Percentiles rank a stretch among this genome's conserved stretches.
Evolutionary conservation across 2,797 vertebrate species (phyloP).

Genomic region (Coreius guichenoti): DNA sequence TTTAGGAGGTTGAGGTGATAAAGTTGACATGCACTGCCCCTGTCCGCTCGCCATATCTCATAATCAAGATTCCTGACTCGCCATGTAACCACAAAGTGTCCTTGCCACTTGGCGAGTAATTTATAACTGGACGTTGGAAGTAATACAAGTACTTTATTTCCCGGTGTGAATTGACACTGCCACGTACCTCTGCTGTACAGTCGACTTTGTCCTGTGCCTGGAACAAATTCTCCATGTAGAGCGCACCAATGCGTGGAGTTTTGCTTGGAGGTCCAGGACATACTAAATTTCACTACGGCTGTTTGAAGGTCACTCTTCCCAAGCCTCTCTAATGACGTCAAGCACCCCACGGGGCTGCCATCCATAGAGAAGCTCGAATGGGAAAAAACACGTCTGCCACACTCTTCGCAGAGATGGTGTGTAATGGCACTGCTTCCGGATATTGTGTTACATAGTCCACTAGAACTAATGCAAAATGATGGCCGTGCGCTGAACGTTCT

Average conservation of each 20-base stretch:
- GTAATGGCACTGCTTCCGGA: neutral
- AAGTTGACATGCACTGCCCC: neutral
- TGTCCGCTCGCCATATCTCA: neutral
- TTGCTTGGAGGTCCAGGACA: neutral
- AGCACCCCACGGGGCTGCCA: neutral
- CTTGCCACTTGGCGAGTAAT: too few species aligned
- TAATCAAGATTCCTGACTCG: too few species aligned
- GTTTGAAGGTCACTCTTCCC: neutral
- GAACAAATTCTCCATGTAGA: neutral
- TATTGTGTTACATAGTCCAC: neutral
- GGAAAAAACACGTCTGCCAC: neutral
- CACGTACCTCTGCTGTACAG: neutral
- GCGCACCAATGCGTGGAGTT: neutral
- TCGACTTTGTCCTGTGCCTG: neutral
- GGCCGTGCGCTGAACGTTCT: too few species aligned
- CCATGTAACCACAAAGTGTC: too few species aligned
- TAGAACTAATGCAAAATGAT: neutral
- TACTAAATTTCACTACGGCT: neutral
- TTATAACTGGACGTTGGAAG: neutral
- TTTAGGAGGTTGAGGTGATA: neutral
- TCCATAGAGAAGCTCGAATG: neutral
- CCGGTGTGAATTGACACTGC: neutral
- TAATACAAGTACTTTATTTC: neutral
- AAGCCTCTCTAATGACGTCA: too few species aligned
- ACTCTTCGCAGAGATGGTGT: neutral